Conservation (phyloP, 2,797 vertebrate species). For the Poecilia picta region DNA sequence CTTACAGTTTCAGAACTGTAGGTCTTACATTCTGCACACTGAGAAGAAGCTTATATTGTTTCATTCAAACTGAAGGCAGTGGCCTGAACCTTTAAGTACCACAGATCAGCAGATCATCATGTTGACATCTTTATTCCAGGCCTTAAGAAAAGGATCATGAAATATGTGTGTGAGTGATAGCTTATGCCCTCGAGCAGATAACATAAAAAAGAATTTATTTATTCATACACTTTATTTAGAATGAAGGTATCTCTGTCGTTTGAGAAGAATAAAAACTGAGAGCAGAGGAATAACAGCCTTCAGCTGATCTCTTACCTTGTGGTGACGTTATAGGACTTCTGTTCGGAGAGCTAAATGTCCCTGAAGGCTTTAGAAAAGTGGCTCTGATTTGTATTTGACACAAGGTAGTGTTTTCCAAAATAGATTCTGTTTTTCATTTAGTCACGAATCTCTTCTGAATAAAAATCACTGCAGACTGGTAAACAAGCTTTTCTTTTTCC, state of each 20-base stretch:
- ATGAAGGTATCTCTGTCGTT: conserved; percentile 17
- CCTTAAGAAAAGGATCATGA: conserved; percentile 21
- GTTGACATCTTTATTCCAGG: neutral
- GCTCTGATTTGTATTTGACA: conserved; percentile 32
- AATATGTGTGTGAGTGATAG: conserved; percentile 23
- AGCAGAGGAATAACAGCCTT: conserved; percentile 21
- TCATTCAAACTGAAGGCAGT: neutral
- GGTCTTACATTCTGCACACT: neutral
- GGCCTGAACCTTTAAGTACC: neutral
- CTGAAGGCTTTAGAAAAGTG: conserved; percentile 16
- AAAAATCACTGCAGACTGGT: neutral
- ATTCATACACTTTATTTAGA: conserved; percentile 17
- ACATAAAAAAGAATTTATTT: conserved; percentile 19
- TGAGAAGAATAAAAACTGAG: conserved; percentile 20
- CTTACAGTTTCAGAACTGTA: neutral
- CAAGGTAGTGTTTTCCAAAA: conserved; percentile 30
- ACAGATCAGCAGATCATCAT: neutral
- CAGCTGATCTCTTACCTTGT: conserved; percentile 59
- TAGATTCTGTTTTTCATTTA: neutral
- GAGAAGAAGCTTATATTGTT: neutral
- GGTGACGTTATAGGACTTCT: conserved; percentile 36
- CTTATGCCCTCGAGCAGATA: conserved; percentile 25
- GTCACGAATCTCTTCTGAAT: neutral
- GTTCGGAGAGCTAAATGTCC: conserved; percentile 36
- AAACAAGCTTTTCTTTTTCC: neutral